These are phyloP conservation scores for Drosophila buzzatii DNA, from an alignment of 2,888 invertebrate species.

Conservation along the genomic window DNA sequence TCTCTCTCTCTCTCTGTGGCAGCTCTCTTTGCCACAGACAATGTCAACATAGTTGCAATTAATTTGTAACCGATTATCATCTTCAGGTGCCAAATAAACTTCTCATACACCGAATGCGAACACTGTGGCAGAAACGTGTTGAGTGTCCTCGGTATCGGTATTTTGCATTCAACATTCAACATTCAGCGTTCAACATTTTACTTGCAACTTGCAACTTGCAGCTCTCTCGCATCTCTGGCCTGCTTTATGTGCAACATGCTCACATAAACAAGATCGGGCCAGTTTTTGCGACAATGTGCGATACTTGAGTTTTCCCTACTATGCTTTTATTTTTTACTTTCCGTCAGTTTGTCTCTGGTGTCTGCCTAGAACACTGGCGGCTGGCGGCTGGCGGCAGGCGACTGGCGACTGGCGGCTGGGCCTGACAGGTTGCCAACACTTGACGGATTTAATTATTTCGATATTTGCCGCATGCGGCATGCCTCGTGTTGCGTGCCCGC, in stretches of 20 bases:
- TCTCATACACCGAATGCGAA: constrained; percentile 65
- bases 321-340: constrained; percentile 16
- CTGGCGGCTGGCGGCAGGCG: neutral
- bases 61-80: constrained; percentile 85
- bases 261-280: constrained; percentile 75
- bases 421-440: constrained; percentile 82
- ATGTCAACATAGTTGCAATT: constrained; percentile 84
- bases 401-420: neutral
- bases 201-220: constrained; percentile 35
- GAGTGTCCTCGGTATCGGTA: constrained; percentile 73
- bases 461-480: constrained; percentile 60
- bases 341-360: constrained; percentile 8
- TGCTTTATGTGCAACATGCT: constrained; percentile 79
- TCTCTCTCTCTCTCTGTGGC: constrained; percentile 3
- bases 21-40: constrained; percentile 44
- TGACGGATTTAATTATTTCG: constrained; percentile 85
- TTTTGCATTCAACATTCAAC: constrained; percentile 64
- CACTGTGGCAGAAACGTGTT: constrained; percentile 62
- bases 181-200: constrained; percentile 35
- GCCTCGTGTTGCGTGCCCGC: constrained; percentile 75
- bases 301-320: constrained; percentile 41
- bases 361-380: constrained; percentile 25
- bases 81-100: constrained; percentile 85
- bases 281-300: constrained; percentile 56
- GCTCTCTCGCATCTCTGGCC: constrained; percentile 41